Percentiles rank a stretch among this genome's conserved stretches.
Evolutionary conservation across 2,797 vertebrate genomes (phyloP).

Genomic region (Tolypeutes matacus): DNA sequence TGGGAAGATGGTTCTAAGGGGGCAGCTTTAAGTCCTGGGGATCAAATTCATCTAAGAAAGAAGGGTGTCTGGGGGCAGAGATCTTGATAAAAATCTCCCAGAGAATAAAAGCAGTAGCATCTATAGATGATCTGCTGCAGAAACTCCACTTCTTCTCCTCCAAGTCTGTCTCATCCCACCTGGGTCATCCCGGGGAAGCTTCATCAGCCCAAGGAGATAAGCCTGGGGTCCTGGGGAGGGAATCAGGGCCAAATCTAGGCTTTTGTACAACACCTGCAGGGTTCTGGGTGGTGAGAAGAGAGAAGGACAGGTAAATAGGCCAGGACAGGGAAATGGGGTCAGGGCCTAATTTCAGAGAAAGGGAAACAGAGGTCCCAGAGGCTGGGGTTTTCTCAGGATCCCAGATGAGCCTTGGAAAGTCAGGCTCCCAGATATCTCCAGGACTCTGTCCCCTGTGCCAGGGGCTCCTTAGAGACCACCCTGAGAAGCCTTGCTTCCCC

Average conservation of each 20-base stretch:
- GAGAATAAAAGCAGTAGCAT: not conserved
- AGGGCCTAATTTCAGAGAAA: not conserved
- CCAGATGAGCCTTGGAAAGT: not conserved
- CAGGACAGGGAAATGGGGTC: not conserved
- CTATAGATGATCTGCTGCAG: not conserved
- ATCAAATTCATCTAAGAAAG: not conserved
- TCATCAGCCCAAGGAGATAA: not conserved
- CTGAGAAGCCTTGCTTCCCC: not conserved
- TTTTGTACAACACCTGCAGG: not conserved
- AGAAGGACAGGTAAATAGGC: not conserved
- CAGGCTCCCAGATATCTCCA: not conserved
- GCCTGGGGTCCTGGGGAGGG: not conserved
- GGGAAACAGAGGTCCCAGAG: not conserved
- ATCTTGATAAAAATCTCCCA: not conserved
- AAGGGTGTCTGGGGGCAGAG: not conserved
- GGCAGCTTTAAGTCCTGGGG: not conserved
- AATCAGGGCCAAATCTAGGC: not conserved
- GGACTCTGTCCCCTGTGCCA: no score
- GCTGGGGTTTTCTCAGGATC: not conserved
- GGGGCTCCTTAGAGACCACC: not conserved
- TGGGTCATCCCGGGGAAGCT: not conserved
- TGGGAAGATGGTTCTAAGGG: not conserved
- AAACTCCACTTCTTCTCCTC: not conserved
- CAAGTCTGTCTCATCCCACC: accelerated
- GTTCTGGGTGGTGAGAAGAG: no score